A percentile compares a stretch with the other conserved stretches of the same genome.
Evolutionary conservation across 2,888 invertebrate genomes (phyloP).

Genomic region (Apodemia mormo): DNA sequence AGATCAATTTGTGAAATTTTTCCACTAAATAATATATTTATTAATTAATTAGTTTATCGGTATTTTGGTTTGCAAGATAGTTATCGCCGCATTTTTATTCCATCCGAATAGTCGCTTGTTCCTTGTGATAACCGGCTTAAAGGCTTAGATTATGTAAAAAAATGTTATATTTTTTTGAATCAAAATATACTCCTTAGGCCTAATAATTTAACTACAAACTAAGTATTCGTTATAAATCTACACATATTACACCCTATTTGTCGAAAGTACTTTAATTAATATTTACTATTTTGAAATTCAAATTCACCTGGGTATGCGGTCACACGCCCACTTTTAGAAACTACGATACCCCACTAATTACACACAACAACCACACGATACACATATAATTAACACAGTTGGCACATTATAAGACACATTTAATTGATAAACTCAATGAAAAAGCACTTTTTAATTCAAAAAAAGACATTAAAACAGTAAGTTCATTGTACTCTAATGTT

Average conservation of each 20-base stretch:
- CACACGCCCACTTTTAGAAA: constrained; percentile 52
- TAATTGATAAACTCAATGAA: constrained; percentile 47
- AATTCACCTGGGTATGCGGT: constrained; percentile 31
- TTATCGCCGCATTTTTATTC: too few species aligned
- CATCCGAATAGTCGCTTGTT: too few species aligned
- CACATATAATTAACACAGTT: constrained; percentile 29
- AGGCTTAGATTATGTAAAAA: too few species aligned
- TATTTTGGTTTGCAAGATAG: too few species aligned
- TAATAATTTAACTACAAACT: not conserved
- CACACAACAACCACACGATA: constrained; percentile 25
- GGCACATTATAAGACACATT: constrained; percentile 46
- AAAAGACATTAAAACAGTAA: constrained; percentile 43
- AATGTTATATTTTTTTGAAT: not conserved
- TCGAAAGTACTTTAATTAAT: not conserved
- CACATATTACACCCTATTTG: not conserved
- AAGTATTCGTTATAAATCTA: not conserved
- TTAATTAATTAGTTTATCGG: too few species aligned
- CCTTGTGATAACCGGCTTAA: too few species aligned
- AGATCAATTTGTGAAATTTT: too few species aligned
- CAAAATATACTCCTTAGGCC: not conserved
- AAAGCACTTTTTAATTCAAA: constrained; percentile 42
- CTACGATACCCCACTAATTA: constrained; percentile 32
- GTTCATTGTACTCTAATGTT: constrained; percentile 71
- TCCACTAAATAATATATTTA: too few species aligned
- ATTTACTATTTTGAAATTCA: constrained; percentile 4